Evolutionary conservation across 2,113 vertebrate species (phyloP), one percentile per base, ranked within the genome.

Genomic region (Dipodomys merriami): DNA sequence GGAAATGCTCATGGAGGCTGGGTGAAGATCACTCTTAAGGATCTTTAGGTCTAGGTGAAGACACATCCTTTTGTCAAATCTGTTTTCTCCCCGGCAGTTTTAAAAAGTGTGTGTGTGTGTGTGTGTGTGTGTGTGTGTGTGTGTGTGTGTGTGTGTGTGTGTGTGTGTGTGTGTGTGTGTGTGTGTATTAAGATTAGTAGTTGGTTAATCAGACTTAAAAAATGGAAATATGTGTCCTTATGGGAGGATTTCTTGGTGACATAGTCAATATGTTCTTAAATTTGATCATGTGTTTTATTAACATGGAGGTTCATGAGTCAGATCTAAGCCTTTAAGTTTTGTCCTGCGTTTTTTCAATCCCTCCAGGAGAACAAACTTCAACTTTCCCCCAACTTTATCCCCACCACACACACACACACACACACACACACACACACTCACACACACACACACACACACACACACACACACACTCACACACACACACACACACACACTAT

Each of bases 291-390:
- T 67, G 13, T 88, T 74, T 88, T 90, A 83, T 35, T 90, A 53
- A 83, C 33, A 60, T 11, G 11, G 30, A 83, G 18, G 22, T 39
- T 65, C 29, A 64, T 39, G 11, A 72, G 44, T 88, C 57, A 72
- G 27, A 73, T 82, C n/a, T 30, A 83, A n/a, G 7, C 77, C 64
- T 69, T 73, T 62, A 86, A 33, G 29, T 53, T 86, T 91, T 81
- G 15, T 53, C 27, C 78, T 92, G 12, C 44, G 10, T 39, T 83
- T 85, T 84, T 57, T 91, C 16, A 15, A 10, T 64, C 57, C 60
- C 90, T 89, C 77, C 46, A 82, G 3, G 7, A n/a, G 7, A 82
- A 53, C 39, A 94, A 95, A 82, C 46, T 62, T 71, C 19, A 72
- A 25, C 27, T 49, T 49, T 33, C 10, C 6, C 74, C 29, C 64